phyloP scores from a whole-genome alignment of 2,888 invertebrate species.

The Leptopilina myrica region DNA sequence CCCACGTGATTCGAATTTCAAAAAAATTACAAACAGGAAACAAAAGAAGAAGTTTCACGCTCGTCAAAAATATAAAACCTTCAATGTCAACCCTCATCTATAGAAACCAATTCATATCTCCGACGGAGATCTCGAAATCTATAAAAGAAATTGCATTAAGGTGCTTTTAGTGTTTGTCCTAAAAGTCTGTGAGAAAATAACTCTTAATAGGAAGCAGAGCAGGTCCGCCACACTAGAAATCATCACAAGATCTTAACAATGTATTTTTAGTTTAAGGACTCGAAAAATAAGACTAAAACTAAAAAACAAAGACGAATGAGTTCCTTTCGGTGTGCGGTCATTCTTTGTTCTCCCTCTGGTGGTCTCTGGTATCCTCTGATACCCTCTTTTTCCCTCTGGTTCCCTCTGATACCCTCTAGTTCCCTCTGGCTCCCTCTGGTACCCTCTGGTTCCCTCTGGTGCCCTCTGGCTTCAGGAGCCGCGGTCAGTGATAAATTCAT shows the following conservation, averaged over 20 bases:
- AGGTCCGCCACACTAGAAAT: not conserved
- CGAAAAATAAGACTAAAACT: not conserved
- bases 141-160: constrained; percentile 13
- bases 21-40: not conserved
- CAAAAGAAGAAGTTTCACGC: not conserved
- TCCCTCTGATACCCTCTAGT: no score
- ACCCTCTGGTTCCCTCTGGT: no score
- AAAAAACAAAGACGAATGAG: constrained; percentile 7
- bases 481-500: constrained; percentile 50
- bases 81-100: not conserved
- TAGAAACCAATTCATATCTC: not conserved
- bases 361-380: not conserved
- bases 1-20: no score
- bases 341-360: constrained; percentile 13
- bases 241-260: not conserved
- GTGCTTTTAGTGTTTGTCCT: not conserved
- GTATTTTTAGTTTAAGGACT: not conserved
- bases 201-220: not conserved
- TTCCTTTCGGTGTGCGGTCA: constrained; percentile 2
- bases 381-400: no score
- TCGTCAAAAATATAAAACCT: constrained; percentile 1
- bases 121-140: not conserved
- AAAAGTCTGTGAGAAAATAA: not conserved
- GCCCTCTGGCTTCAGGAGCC: constrained; percentile 4
- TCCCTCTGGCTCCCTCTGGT: no score